Evolutionary conservation across 1,140 invertebrate genomes (phyloP), one percentile per base, ranked within the genome.

Genomic region (Lucilia sericata): DNA sequence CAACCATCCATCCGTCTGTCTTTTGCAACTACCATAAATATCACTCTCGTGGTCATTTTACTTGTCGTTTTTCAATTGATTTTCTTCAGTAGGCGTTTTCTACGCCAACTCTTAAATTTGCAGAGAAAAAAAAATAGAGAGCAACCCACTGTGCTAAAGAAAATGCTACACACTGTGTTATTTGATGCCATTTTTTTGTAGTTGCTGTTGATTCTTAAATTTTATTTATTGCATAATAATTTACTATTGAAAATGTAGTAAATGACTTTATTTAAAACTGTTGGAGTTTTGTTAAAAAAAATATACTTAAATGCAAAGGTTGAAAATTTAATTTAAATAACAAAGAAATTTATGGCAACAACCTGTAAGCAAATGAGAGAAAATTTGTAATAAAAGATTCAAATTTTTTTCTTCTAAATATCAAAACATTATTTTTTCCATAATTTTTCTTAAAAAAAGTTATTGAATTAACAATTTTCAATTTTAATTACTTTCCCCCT

Each of bases 201-300:
- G 25, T 30, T 30, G 25, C 25, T 30, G 25, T 17, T 17, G 12
- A 55, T 42, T 7, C 42, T 42, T 42, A 55, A 55, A 55, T 17
- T 17, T 55, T 55, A 55, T 55, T 55, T 55, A 55, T 55, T 55
- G 51, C 51, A 55, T 55, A 55, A 55, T 55, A 55, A 55, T 55
- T 55, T 55, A 17, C 13, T n/a, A 55, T 55, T 55, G 51, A 55
- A 55, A 55, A 14, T 55, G 4, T 42, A 55, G 51, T n/a, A 55
- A 55, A 55, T 55, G 51, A 55, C 51, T 55, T 55, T 55, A 55
- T 55, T 55, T 55, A 55, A 55, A 55, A 55, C 17, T 42, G 42
- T 10, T 42, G 42, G 42, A 55, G 17, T 55, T 55, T 55, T 55
- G 7, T n/a, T 55, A 55, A 17, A 55, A 12, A 5, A 13, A 55